Evolutionary conservation across 2,888 invertebrate species (phyloP).

Genomic region (Caenorhabditis angaria): DNA sequence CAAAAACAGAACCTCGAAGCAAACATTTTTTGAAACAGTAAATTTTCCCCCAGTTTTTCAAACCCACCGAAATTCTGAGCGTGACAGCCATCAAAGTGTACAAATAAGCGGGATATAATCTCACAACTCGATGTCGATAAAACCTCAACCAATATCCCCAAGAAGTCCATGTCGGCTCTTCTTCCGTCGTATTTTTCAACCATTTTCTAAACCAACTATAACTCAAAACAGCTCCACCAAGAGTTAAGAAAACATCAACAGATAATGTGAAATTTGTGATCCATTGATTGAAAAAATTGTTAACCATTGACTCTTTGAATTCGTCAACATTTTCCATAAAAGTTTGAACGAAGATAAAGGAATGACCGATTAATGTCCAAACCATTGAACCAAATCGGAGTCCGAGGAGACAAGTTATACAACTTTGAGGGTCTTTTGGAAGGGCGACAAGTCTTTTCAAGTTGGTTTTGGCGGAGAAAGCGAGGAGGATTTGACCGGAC

Average conservation of each 20-base stretch:
- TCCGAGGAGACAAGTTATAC: conserved; percentile 71
- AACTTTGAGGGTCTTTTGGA: conserved; percentile 69
- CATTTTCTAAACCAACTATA: conserved; percentile 71
- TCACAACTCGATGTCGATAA: conserved; percentile 69
- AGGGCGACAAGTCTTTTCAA: conserved; percentile 60
- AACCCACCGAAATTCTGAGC: conserved; percentile 54
- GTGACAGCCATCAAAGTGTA: conserved; percentile 70
- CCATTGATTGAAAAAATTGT: conserved; percentile 69
- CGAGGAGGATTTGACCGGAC: conserved; percentile 62
- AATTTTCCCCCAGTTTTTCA: too few relatives aligned
- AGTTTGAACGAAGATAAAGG: conserved; percentile 71
- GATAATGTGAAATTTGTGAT: conserved; percentile 72
- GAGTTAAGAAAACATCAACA: conserved; percentile 67
- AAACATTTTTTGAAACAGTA: neutral
- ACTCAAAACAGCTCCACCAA: conserved; percentile 68
- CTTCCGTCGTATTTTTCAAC: conserved; percentile 69
- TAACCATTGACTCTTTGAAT: conserved; percentile 66
- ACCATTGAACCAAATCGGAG: conserved; percentile 69
- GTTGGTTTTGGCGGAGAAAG: conserved; percentile 68
- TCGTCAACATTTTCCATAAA: conserved; percentile 70
- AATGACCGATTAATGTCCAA: conserved; percentile 71
- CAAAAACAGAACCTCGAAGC: too few relatives aligned
- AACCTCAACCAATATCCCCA: conserved; percentile 71
- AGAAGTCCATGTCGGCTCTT: conserved; percentile 68
- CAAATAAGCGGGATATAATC: conserved; percentile 72